Conservation (phyloP, 1,140 invertebrate species). For the Ceratina calcarata region DNA sequence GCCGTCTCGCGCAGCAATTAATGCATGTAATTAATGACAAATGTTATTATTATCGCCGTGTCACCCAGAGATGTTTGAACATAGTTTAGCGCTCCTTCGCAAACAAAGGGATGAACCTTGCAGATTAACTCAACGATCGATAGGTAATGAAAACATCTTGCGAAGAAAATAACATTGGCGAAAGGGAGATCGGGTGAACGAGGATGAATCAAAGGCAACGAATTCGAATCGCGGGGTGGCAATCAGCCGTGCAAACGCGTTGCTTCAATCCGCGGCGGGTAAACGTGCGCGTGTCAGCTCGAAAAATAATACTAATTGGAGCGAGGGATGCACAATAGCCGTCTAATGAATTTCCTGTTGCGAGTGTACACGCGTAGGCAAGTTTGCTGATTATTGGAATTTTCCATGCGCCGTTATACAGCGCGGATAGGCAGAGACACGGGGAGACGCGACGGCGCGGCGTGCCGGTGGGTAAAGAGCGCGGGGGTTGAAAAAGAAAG, state of each 20-base stretch:
- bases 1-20: conserved; percentile 23
- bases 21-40: conserved; percentile 40
- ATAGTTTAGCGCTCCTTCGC: neutral
- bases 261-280: neutral
- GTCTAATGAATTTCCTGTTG: conserved; percentile 44
- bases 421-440: neutral
- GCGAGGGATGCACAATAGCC: conserved; percentile 13
- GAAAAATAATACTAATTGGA: conserved; percentile 39
- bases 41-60: conserved; percentile 29
- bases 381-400: conserved; percentile 50
- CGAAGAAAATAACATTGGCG: too few relatives aligned
- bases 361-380: conserved; percentile 25
- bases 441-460: neutral
- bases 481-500: too few relatives aligned
- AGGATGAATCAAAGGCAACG: neutral
- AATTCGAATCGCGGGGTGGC: neutral
- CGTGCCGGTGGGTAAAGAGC: neutral
- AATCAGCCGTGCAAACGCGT: neutral
- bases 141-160: too few relatives aligned
- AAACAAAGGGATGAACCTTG: neutral
- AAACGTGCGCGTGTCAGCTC: neutral
- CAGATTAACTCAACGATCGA: neutral
- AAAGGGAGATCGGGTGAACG: too few relatives aligned
- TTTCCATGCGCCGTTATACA: conserved; percentile 16
- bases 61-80: neutral